Base-by-base conservation (phyloP, 1,140 invertebrate genomes). In the Heliothis virescens region DNA sequence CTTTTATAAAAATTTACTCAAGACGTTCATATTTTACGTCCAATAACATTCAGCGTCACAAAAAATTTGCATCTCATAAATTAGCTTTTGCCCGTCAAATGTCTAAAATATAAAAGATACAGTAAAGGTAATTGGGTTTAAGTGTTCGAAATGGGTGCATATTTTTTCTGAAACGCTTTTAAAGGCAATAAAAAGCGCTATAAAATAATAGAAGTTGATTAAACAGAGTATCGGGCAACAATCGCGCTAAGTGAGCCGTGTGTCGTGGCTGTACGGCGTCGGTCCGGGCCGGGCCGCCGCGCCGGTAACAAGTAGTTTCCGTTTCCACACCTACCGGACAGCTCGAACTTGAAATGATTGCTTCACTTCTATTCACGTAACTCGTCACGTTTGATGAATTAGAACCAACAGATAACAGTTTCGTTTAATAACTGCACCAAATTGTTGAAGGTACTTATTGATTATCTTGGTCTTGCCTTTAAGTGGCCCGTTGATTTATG, bases 251-350 rank as follows among this genome's bases (percentile, higher is more conserved):
- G 67, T 53, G 67, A 71, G 47, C 65, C 47, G 65, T 69, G 48
- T 55, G 21, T 71, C n/a, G 34, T 9, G 12, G 52, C 34, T 53
- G 12, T 48, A 16, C 41, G 16, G 16, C 15, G 77, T 52, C 21
- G 10, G 65, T 29, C 47, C 21, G 48, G 26, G 7, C 60, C 26
- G 26, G n/a, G 29, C 12, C 29, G 52, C 15, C 52, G 34, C 15
- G 16, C 77, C 77, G 67, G 67, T 67, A 72, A 71, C 76, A 15
- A 59, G 50, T 48, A 34, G 67, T 72, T 62, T 79, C 67, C 77
- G 77, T 62, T 79, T 72, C 67, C 67, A 62, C 48, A 57, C 52
- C 26, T 72, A 57, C 53, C 69, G 69, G 52, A 53, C 52, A 11
- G 29, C 69, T 72, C 69, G 69, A 72, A 72, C 69, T 72, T 72